Base-by-base conservation (phyloP, 2,888 invertebrate genomes). In the Alloscopus bannaensis region DNA sequence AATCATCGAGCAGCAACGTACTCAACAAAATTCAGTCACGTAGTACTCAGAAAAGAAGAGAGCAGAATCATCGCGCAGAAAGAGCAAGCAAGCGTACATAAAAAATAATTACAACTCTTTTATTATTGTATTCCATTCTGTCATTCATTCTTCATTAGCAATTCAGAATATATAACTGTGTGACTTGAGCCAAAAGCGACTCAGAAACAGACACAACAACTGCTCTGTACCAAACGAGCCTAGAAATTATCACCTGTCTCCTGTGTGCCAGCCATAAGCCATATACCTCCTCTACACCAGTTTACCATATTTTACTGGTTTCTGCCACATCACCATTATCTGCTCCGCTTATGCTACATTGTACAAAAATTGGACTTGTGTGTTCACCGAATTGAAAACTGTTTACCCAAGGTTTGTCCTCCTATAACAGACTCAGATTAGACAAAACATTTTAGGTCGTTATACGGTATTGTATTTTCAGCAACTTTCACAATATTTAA, bases 91-190 rank as follows among this genome's bases (percentile, higher is more conserved):
- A 18, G 11, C 8, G 18, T n/a, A 26, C 28, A 26, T 11, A 55
- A 16, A 55, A 26, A 55, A 55, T 55, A 55, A 55, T 55, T 55
- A 55, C 55, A 55, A 55, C 28, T 26, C 55, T 18, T 11, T 55
- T 55, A 18, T 55, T 26, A 55, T 55, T 55, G 28, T 55, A 26
- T 55, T 26, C 55, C 28, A 55, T 55, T 20, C 50, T 55, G 55
- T 55, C 28, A 55, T 55, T 55, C 55, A 55, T 55, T 24, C 24
- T 55, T 55, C 55, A 55, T 55, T 24, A 55, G 24, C 55, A 55
- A 55, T 55, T 26, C 55, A 55, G n/a, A n/a, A n/a, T n/a, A n/a
- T n/a, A 55, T 55, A 1, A 13, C 3, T 55, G 26, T 11, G 24
- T 16, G 3, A 55, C 28, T 3, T 24, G 4, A 55, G 55, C 24